Percentiles rank a stretch among this genome's conserved stretches.
These are phyloP conservation scores for Sebastes fasciatus DNA, from an alignment of 2,113 vertebrate species.

Conservation along the genomic window DNA sequence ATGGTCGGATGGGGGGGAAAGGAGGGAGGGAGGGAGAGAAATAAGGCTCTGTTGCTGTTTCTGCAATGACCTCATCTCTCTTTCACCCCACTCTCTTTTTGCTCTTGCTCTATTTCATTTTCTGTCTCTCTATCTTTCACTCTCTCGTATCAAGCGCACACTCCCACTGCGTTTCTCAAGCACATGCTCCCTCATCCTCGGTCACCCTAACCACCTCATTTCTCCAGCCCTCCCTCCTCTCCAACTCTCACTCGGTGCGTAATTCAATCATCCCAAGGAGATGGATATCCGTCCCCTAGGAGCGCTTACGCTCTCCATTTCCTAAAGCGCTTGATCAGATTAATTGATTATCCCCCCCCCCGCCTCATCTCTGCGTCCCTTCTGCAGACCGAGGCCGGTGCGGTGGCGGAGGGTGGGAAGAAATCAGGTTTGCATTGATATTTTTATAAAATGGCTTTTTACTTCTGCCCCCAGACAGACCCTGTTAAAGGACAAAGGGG, in stretches of 20 bases:
- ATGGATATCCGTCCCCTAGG: conserved; percentile 86
- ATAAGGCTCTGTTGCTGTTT: conserved; percentile 35
- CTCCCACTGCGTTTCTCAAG: conserved; percentile 59
- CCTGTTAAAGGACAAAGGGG: conserved; percentile 69
- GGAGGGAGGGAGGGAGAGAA: neutral
- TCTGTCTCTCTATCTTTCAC: conserved; percentile 54
- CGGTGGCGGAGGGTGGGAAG: conserved; percentile 49
- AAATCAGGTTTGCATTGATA: conserved; percentile 87
- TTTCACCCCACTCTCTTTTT: conserved; percentile 40
- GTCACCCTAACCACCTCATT: conserved; percentile 75
- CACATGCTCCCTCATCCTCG: conserved; percentile 67
- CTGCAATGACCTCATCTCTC: conserved; percentile 67
- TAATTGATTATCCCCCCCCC: conserved; percentile 84
- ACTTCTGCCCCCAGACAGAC: conserved; percentile 63
- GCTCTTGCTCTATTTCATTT: conserved; percentile 53
- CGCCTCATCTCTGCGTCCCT: conserved; percentile 40
- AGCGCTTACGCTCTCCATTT: conserved; percentile 88
- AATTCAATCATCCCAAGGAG: conserved; percentile 88
- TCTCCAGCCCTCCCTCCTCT: conserved; percentile 66
- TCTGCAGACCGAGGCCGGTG: conserved; percentile 44
- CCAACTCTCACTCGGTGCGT: conserved; percentile 77
- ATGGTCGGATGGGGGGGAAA: conserved; percentile 27
- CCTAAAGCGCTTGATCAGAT: conserved; percentile 90
- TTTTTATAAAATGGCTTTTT: conserved; percentile 83
- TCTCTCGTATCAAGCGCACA: conserved; percentile 52